Evolutionary conservation across 1,140 invertebrate species (phyloP), one percentile per base, ranked within the genome.

Genomic region (Zaprionus taronus): DNA sequence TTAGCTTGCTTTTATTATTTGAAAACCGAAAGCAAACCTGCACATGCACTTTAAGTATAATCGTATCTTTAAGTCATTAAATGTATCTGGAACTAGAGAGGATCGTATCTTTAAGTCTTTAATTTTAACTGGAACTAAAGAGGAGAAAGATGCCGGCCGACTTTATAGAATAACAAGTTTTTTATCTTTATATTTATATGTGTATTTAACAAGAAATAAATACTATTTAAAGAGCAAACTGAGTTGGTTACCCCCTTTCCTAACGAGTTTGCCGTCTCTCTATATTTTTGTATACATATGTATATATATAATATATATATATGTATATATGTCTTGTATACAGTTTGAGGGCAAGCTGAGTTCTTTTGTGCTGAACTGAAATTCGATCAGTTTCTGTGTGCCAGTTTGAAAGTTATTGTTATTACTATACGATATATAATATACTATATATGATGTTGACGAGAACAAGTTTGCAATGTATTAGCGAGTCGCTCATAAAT

Each of bases 391-490:
- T 55, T 76, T 64, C 70, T 76, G 81, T 76, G 65, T 74, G 66
- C 15, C 66, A 69, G 66, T 69, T 47, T 69, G 55, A 69, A 69
- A 69, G 66, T 75, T 80, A 69, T 72, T 79, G 47, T 67, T 47
- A 66, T 66, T 56, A 51, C 22, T 24, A 22, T 51, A 44, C n/a
- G 6, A 44, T 17, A 44, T n/a, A 7, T 44, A n/a, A 44, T 17
- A 36, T 14, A 47, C 22, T 24, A 22, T 51, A 34, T 34, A 9
- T 20, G 17, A 64, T 72, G 75, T 83, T 80, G 66, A 72, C 67
- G 69, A 86, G 69, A 86, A 78, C 84, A 71, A 86, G 84, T 87
- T 87, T 77, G 67, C 55, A 87, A 81, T 72, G 68, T 79, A 83
- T 83, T 81, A 81, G 84, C 77, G 77, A 81, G 51, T 78, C 70